A percentile compares a stretch with the other conserved stretches of the same genome.
Evolutionary conservation across 2,888 invertebrate species (phyloP).

Genomic region (Cerceris rybyensis): DNA sequence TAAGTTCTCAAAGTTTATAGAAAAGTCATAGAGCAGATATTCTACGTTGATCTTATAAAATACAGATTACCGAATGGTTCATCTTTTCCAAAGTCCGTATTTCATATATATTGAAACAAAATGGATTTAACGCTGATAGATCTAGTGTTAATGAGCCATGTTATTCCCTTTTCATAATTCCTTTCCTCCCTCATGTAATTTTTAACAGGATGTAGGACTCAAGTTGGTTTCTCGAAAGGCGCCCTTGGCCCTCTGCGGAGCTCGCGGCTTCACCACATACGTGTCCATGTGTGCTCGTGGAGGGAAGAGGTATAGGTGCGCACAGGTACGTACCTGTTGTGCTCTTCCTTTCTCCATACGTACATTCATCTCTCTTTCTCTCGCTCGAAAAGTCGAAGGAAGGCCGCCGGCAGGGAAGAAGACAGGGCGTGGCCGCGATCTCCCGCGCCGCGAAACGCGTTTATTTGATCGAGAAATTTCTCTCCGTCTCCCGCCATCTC

Average conservation of each 20-base stretch:
- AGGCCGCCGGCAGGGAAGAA: slow-evolving; percentile 42
- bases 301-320: slow-evolving; percentile 2
- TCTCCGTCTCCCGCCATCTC: slow-evolving; percentile 27
- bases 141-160: too few relatives aligned
- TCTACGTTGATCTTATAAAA: too few relatives aligned
- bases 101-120: too few relatives aligned
- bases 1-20: too few relatives aligned
- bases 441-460: slow-evolving; percentile 70
- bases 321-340: background rate
- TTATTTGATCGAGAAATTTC: slow-evolving; percentile 71
- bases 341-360: slow-evolving; percentile 37
- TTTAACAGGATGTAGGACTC: too few relatives aligned
- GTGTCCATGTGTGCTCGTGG: slow-evolving; percentile 1
- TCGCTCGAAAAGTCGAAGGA: slow-evolving; percentile 43
- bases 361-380: slow-evolving; percentile 3
- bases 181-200: too few relatives aligned
- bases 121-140: too few relatives aligned
- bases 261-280: slow-evolving; percentile 18
- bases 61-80: too few relatives aligned
- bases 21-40: too few relatives aligned
- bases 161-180: too few relatives aligned
- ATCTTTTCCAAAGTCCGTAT: too few relatives aligned
- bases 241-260: slow-evolving; percentile 50
- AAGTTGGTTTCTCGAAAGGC: slow-evolving; percentile 40
- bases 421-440: slow-evolving; percentile 74